phyloP scores from a whole-genome alignment of 64 coral and sea anemone species.

The Trachythela sp. region DNA sequence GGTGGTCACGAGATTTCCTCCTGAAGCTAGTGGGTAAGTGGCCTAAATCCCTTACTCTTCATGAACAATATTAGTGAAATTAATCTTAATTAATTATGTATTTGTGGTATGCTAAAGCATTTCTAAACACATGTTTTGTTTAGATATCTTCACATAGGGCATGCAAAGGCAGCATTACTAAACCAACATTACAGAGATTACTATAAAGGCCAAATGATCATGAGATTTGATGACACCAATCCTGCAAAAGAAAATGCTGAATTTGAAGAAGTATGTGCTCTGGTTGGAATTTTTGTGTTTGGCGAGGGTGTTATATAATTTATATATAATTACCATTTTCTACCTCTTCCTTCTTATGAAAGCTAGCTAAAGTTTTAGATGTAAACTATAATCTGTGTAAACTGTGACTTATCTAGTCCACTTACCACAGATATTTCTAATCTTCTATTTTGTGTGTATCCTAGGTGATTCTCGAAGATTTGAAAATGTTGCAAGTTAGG shows the following conservation, averaged over 20 bases:
- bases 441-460: neutral
- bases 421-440: no score
- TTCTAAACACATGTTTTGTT: neutral
- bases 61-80: no score
- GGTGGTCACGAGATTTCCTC: slow-evolving; percentile 92
- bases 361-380: no score
- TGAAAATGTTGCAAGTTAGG: slow-evolving; percentile 70
- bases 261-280: slow-evolving; percentile 67
- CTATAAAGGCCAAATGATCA: slow-evolving; percentile 82
- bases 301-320: no score
- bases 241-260: slow-evolving; percentile 97
- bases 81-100: neutral
- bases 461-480: slow-evolving; percentile 89
- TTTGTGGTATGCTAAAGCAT: neutral
- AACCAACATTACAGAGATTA: slow-evolving; percentile 93
- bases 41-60: no score
- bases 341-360: no score
- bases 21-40: slow-evolving; percentile 93
- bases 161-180: slow-evolving; percentile 90
- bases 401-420: no score
- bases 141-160: slow-evolving; percentile 93
- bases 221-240: slow-evolving; percentile 99
- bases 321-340: no score
- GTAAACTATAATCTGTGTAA: no score
- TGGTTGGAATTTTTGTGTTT: neutral